Percentiles rank a stretch among this genome's conserved stretches.
These are phyloP conservation scores for Mesembrinibis cayennensis DNA, from an alignment of 2,113 vertebrate genomes.

Conservation along the genomic window DNA sequence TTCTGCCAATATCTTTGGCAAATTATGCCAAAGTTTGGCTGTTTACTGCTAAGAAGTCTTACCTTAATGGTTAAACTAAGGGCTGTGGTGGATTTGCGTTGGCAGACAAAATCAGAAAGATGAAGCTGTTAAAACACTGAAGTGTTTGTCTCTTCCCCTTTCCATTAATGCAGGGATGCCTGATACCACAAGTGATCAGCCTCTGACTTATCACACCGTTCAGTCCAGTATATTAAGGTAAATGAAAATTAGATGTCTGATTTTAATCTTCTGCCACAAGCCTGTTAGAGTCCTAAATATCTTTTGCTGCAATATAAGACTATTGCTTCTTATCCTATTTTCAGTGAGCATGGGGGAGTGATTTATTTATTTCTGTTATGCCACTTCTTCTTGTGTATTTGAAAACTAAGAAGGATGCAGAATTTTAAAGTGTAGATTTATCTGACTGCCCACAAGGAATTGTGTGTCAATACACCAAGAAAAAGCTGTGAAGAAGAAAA, in stretches of 20 bases:
- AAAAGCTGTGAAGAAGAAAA: background rate
- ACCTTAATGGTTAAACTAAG: background rate
- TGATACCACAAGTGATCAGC: background rate
- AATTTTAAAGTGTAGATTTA: background rate
- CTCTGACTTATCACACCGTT: background rate
- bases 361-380: background rate
- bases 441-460: background rate
- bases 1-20: background rate
- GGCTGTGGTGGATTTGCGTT: background rate
- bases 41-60: background rate
- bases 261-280: conserved; percentile 18
- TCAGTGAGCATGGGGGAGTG: background rate
- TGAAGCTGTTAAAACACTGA: background rate
- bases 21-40: background rate
- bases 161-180: background rate
- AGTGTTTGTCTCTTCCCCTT: background rate
- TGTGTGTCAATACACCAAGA: background rate
- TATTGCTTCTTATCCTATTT: background rate
- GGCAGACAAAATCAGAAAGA: background rate
- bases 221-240: background rate
- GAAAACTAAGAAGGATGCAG: background rate
- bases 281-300: background rate
- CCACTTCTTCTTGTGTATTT: background rate
- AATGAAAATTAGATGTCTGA: conserved; percentile 13
- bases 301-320: background rate